Conservation (phyloP, 1,140 invertebrate genomes). For the Ceratina calcarata region DNA sequence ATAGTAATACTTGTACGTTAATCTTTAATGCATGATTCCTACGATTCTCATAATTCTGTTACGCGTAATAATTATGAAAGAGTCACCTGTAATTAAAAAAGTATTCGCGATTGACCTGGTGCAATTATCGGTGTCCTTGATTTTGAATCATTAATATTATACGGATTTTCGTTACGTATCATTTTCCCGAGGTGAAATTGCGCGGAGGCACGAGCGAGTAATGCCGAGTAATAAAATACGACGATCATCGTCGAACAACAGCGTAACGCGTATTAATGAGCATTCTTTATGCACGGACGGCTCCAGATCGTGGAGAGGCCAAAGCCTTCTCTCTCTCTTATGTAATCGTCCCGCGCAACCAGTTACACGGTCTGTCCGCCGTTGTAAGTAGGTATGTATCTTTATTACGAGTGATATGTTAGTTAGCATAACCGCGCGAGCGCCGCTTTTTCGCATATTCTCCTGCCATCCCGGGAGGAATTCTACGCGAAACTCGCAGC, state of each 20-base stretch:
- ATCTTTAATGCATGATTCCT: too few relatives aligned
- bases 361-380: constrained; percentile 28
- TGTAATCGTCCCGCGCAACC: constrained; percentile 38
- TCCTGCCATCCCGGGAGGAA: constrained; percentile 12
- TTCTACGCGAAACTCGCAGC: constrained; percentile 2
- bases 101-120: too few relatives aligned
- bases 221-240: constrained; percentile 29
- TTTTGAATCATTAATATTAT: constrained; percentile 30
- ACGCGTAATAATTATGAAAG: too few relatives aligned
- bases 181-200: constrained; percentile 21
- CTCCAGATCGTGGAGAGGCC: constrained; percentile 26
- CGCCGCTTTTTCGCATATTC: constrained; percentile 19
- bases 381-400: constrained; percentile 45
- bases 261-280: constrained; percentile 54
- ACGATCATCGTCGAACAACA: constrained; percentile 34
- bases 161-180: constrained; percentile 12
- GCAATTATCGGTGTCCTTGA: constrained; percentile 46
- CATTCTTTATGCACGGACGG: constrained; percentile 49
- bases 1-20: too few relatives aligned
- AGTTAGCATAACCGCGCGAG: constrained; percentile 6
- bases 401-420: constrained; percentile 55
- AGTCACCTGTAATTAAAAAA: too few relatives aligned
- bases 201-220: background rate
- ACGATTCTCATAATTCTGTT: too few relatives aligned
- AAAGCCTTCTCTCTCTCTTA: constrained; percentile 36